phyloP scores from a whole-genome alignment of 2,888 invertebrate genomes.

The Diloba caeruleocephala region DNA sequence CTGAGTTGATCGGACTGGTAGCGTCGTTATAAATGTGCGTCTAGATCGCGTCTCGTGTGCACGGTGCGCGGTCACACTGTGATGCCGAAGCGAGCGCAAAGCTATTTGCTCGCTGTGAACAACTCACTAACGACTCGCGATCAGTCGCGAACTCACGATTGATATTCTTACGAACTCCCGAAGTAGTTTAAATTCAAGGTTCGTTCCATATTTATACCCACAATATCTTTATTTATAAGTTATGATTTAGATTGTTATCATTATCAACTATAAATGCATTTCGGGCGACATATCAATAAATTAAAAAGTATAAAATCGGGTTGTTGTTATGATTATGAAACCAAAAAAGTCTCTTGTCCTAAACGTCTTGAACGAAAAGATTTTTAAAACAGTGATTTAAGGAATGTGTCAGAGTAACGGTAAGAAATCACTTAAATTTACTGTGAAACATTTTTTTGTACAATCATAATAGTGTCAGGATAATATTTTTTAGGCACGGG shows the following conservation, averaged over 20 bases:
- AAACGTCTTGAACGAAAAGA: neutral
- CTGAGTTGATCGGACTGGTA: conserved; percentile 36
- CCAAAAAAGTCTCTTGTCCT: neutral
- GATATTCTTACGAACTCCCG: conserved; percentile 32
- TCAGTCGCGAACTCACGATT: too few relatives aligned
- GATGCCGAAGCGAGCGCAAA: conserved; percentile 39
- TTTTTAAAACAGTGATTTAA: too few relatives aligned
- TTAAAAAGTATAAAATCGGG: too few relatives aligned
- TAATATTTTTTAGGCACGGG: too few relatives aligned
- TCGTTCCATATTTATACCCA: conserved; percentile 57
- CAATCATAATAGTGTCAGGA: too few relatives aligned
- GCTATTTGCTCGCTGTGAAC: conserved; percentile 23
- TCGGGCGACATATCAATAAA: too few relatives aligned
- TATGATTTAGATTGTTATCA: conserved; percentile 9
- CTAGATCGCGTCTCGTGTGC: conserved; percentile 39
- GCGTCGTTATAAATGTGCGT: conserved; percentile 41
- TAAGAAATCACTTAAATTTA: too few relatives aligned
- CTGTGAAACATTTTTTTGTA: too few relatives aligned
- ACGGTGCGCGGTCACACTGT: conserved; percentile 31
- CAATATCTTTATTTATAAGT: conserved; percentile 43
- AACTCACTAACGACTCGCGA: conserved; percentile 31
- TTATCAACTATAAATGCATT: conserved; percentile 5
- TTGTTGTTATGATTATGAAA: neutral
- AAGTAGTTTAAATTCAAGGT: conserved; percentile 40
- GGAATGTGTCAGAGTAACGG: too few relatives aligned